phyloP scores from a whole-genome alignment of 2,113 vertebrate species.

The Hystrix cristata region DNA sequence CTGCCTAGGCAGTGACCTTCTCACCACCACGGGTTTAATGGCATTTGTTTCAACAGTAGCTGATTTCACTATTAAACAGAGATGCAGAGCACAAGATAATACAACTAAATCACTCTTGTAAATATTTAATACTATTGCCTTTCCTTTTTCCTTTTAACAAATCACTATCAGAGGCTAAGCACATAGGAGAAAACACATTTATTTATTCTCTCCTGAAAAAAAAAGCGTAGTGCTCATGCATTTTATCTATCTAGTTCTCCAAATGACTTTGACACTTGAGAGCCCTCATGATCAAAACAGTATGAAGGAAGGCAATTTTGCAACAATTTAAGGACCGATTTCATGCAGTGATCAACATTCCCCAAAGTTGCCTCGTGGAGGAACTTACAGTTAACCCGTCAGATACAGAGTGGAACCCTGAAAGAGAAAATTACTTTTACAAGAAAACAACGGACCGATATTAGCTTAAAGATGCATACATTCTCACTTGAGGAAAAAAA shows the following conservation, averaged over 20 bases:
- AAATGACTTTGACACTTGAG: slow-evolving; percentile 91
- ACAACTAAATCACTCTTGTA: slow-evolving; percentile 91
- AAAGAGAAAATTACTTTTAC: slow-evolving; percentile 80
- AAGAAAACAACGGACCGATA: slow-evolving; percentile 65
- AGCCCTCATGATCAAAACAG: slow-evolving; percentile 89
- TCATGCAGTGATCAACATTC: slow-evolving; percentile 87
- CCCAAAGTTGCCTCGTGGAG: slow-evolving; percentile 84
- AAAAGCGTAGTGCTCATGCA: slow-evolving; percentile 87
- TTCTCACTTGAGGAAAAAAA: slow-evolving; percentile 71
- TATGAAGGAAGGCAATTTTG: slow-evolving; percentile 88
- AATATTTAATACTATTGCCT: slow-evolving; percentile 90
- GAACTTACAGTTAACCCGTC: slow-evolving; percentile 80
- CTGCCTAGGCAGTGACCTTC: slow-evolving; percentile 88
- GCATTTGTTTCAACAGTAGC: slow-evolving; percentile 88
- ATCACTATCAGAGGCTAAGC: slow-evolving; percentile 88
- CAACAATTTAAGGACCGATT: slow-evolving; percentile 88
- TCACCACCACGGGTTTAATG: slow-evolving; percentile 84
- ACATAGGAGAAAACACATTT: slow-evolving; percentile 89
- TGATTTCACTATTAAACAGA: slow-evolving; percentile 89
- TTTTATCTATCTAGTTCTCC: slow-evolving; percentile 89
- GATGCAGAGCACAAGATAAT: slow-evolving; percentile 86
- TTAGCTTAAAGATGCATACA: slow-evolving; percentile 77
- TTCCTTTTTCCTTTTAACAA: slow-evolving; percentile 88
- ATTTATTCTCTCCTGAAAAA: slow-evolving; percentile 88
- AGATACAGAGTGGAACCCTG: slow-evolving; percentile 73